Evolutionary conservation across 2,113 vertebrate species (phyloP), one percentile per base, ranked within the genome.

Genomic region (Cichladusa arquata): DNA sequence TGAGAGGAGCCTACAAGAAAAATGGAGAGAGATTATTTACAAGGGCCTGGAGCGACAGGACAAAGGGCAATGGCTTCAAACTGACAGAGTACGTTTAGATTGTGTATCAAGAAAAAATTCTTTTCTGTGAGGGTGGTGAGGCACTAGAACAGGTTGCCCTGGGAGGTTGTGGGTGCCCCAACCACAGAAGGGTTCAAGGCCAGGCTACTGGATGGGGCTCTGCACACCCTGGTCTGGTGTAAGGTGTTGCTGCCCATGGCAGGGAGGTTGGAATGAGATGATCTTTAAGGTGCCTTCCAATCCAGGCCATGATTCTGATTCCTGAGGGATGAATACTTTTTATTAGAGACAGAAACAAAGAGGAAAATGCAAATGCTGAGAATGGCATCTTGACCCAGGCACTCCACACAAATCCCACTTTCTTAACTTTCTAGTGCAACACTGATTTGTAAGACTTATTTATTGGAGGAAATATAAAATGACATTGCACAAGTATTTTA

Each of bases 231-330:
- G n/a, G 9, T n/a, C 38, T 38, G n/a, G 13, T 22, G 28, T 3
- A 40, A 61, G 11, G 13, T 25, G 16, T 18, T 2, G 0, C 38
- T 60, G 38, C 5, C 11, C 4, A 8, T 3, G 4, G 45, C 16
- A 51, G 28, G 5, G 20, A 20, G 29, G 14, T 4, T 69, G 40
- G 18, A 77, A 42, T 6, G 2, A 77, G 7, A 33, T 13, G 4
- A 42, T 11, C 10, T 62, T 42, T 19, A 33, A 56, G 31, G 50
- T 54, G 42, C 20, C 38, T 53, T 71, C 22, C 60, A 77, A 19
- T 31, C 25, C 34, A 56, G 15, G 31, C n/a, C 34, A 48, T 40
- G 28, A 54, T 78, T n/a, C 64, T 61, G 31, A 69, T 74, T 77
- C 29, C 64, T 40, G 38, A 54, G 29, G 20, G 28, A 77, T 38